Conservation (phyloP, 2,888 invertebrate genomes). For the Metallyticus violacea region DNA sequence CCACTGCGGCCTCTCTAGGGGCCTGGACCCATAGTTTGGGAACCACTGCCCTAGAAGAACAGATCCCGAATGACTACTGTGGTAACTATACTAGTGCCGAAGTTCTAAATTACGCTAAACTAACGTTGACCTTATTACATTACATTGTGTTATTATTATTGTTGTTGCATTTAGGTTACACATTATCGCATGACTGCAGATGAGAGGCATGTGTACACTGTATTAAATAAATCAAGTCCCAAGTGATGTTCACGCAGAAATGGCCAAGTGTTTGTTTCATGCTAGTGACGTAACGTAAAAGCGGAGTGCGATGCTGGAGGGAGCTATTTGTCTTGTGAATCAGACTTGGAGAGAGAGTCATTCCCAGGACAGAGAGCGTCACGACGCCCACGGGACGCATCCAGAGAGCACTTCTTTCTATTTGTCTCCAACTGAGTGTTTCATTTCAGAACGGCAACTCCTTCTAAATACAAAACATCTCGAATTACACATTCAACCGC, state of each 20-base stretch:
- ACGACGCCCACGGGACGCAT: conserved; percentile 30
- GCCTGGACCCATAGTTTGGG: no score
- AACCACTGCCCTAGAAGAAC: no score
- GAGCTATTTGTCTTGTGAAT: conserved; percentile 31
- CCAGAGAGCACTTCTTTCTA: background rate
- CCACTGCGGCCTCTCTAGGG: no score
- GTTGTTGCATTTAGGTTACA: no score
- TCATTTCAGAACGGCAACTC: background rate
- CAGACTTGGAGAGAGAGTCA: conserved; percentile 7
- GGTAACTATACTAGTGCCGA: no score
- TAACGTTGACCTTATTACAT: no score
- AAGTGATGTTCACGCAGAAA: background rate
- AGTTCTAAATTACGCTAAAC: no score
- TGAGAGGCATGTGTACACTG: no score
- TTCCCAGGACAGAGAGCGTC: conserved; percentile 28
- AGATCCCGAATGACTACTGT: no score
- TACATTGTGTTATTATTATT: no score
- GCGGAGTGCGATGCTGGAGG: conserved; percentile 15
- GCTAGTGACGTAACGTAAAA: conserved; percentile 1
- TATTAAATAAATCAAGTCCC: background rate
- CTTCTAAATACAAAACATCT: background rate
- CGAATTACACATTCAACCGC: background rate
- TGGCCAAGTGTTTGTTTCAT: background rate
- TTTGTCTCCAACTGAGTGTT: background rate
- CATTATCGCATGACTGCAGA: no score